Base-by-base conservation (phyloP, 2,113 vertebrate species). In the Rissa tridactyla region DNA sequence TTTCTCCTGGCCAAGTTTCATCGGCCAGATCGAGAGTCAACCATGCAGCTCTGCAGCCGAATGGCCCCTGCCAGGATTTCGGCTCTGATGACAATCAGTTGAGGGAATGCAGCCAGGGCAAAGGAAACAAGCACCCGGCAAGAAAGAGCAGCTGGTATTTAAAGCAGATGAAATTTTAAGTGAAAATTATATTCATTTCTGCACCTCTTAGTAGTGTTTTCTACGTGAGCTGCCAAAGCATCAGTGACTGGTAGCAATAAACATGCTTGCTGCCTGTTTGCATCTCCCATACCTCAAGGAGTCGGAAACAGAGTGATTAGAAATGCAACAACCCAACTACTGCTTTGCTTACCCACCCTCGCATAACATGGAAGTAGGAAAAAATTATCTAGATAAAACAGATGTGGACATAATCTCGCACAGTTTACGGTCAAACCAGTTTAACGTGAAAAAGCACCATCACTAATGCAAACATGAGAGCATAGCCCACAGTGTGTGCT, bases 341-440 rank as follows among this genome's bases (percentile, higher is more conserved):
- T 79, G 62, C 62, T 86, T 81, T 80, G 81, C 36, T 92, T 89
- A 94, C 44, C 14, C n/a, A 66, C 40, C 44, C 38, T 70, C 84
- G 76, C 3, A 0, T 36, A 80, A 86, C 46, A 40, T 66, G 82
- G 65, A 80, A 93, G 78, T 12, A 61, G 49, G 82, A 88, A 89
- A 95, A 85, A 91, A 44, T 13, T 4, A 85, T 65, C 87, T 64
- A 82, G 78, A 80, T 87, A 65, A 84, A 91, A 72, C 70, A 95
- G 70, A 85, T 6, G 5, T 72, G 57, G 78, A 89, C 73, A 85
- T 90, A 85, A 88, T 70, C 62, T 91, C 6, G 1, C 34, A 25
- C 6, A 88, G 73, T 68, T 91, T 47, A 94, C 5, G 8, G 94
- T 94, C 89, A 91, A 96, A 96, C 94, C 86, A 89, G 93, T 97